Evolutionary conservation across 2,797 vertebrate species (phyloP).

Genomic region (Acestrorhynchus altus): DNA sequence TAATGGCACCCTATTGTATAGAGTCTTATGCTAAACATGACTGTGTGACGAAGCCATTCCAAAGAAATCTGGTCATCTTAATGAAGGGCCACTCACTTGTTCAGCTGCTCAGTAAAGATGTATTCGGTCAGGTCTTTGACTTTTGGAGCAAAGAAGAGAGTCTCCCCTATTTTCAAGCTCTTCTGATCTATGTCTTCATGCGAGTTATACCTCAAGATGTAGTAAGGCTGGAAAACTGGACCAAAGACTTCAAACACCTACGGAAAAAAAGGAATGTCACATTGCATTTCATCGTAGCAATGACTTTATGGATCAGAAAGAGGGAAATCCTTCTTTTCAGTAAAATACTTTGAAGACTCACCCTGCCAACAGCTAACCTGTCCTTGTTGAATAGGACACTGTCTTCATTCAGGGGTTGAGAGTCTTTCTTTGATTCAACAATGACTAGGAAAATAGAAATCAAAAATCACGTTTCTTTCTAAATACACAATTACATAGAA

Average conservation of each 20-base stretch:
- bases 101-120: constrained; percentile 87
- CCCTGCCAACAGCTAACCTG: constrained; percentile 87
- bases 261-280: background rate
- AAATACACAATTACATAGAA: background rate
- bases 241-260: constrained; percentile 95
- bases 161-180: constrained; percentile 80
- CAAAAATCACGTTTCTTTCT: background rate
- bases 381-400: constrained; percentile 89
- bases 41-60: too few species aligned
- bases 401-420: constrained; percentile 88
- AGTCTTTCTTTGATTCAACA: constrained; percentile 87
- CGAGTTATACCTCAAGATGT: constrained; percentile 88
- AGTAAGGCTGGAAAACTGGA: constrained; percentile 89
- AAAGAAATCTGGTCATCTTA: background rate
- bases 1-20: too few species aligned
- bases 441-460: constrained; percentile 80
- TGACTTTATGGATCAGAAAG: background rate
- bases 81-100: constrained; percentile 78
- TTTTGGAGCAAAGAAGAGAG: constrained; percentile 86
- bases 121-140: constrained; percentile 90
- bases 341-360: constrained; percentile 59
- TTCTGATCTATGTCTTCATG: constrained; percentile 81
- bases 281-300: too few species aligned
- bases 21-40: too few species aligned
- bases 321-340: too few species aligned